phyloP scores from a whole-genome alignment of 2,113 vertebrate species.

The Labeo catla region DNA sequence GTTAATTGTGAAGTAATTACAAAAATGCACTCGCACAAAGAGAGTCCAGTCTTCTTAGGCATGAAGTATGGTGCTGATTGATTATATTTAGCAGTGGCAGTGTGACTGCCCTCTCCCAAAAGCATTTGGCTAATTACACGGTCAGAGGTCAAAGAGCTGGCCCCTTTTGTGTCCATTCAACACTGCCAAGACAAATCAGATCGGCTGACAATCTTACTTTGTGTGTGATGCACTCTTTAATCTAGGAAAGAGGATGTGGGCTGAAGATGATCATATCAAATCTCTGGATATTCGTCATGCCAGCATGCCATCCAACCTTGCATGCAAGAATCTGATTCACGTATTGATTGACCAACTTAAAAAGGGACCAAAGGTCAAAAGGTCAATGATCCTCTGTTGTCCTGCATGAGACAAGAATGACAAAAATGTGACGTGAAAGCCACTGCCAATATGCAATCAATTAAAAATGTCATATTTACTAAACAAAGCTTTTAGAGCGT shows the following conservation, averaged over 20 bases:
- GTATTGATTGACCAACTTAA: constrained; percentile 6
- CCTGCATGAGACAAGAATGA: neutral
- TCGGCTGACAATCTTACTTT: constrained; percentile 32
- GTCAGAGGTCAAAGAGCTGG: constrained; percentile 62
- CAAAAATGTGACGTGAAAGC: constrained; percentile 5
- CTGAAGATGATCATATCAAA: constrained; percentile 32
- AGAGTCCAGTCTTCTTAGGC: constrained; percentile 52
- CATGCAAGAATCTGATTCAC: neutral
- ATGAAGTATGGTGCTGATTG: constrained; percentile 63
- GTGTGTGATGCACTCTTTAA: constrained; percentile 33
- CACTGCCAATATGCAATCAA: neutral
- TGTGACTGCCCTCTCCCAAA: constrained; percentile 43
- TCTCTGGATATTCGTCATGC: constrained; percentile 42
- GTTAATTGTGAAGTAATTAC: constrained; percentile 58
- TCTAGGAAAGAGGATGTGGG: constrained; percentile 28
- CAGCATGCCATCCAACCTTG: neutral
- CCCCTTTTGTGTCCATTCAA: constrained; percentile 52
- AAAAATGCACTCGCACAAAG: constrained; percentile 58
- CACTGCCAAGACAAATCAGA: constrained; percentile 56
- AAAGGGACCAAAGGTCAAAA: constrained; percentile 9
- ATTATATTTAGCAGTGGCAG: constrained; percentile 60
- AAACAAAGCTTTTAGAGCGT: neutral
- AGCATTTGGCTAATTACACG: constrained; percentile 62
- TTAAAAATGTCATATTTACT: constrained; percentile 6
- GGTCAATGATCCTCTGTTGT: neutral